Evolutionary conservation across 1,140 invertebrate species (phyloP), one percentile per base, ranked within the genome.

Genomic region (Aphelinus certus): DNA sequence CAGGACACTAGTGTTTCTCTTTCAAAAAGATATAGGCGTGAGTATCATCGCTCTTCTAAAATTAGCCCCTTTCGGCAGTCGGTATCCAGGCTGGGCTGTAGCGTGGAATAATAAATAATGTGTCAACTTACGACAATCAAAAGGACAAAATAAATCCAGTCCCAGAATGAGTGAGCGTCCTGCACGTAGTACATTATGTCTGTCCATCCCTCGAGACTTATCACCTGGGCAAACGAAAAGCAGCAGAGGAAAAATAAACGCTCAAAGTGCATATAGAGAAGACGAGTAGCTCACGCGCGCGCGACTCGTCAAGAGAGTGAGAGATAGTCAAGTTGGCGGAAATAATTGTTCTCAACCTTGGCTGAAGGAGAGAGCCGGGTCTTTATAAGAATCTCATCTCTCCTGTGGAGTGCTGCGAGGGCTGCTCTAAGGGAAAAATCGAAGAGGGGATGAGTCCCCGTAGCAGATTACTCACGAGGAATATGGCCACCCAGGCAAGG

Each of bases 151-250:
- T 99, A 99, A 78, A 98, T 97, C 97, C 98, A 99, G 86, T 99
- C 98, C 98, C 98, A 99, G 87, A 99, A 99, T 63, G 98, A 99
- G 89, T 99, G 98, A 71, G 98, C 97, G 87, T 99, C 98, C 90
- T 99, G 98, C 43, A 99, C 95, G 86, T 98, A 99, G 84, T 98
- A 98, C 98, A 99, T 99, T 78, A 99, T 99, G 83, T 99, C 98
- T 10, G 98, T 98, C 98, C 98, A 99, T 76, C 94, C 94, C 86
- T 95, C 94, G 74, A 95, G 86, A 73, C 94, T 95, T 85, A 95
- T 96, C 48, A 95, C 94, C 94, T 95, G 82, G 55, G 88, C 90
- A 80, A 62, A 67, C 43, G 42, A 53, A 57, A 55, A 7, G 46
- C 51, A 53, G 51, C 4, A 53, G 51, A 53, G 9, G 9, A 53